Base-by-base conservation (phyloP, 35 echinoderm and acorn worm species). In the Acanthaster planci region DNA sequence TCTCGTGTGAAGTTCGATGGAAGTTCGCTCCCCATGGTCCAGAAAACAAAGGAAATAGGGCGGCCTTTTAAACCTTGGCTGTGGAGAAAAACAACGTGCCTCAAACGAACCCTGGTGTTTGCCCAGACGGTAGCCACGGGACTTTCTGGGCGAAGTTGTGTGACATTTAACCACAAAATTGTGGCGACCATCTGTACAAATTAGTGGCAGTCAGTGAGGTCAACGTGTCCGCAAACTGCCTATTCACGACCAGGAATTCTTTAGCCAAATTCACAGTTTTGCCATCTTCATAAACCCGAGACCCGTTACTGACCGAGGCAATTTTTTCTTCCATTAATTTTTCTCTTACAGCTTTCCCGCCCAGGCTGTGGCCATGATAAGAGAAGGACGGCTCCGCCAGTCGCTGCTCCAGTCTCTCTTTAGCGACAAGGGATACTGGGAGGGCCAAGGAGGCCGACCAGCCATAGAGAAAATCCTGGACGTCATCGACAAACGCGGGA, bases 351-450 rank as follows among this genome's bases (percentile, higher is more conserved):
- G 90, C 21, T 82, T 92, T 36, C 84, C 90, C 0, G 40, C 16
- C 1, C 12, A 44, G 42, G 78, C 84, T 5, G 34, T 92, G 8
- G 50, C 60, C 26, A 55, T 92, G 22, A 21, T 92, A 23, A 23
- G 55, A 14, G 51, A 54, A 8, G 84, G 78, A 7, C 57, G 75
- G 50, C 55, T 92, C 12, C 77, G 75, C 8, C 78, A 82, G 7
- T 80, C 67, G 79, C 51, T 92, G 10, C 78, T 92, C 0, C 78
- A 92, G 30, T 92, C 90, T 9, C 40, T 92, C 17, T 83, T 82
- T 54, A 52, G 80, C 35, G 90, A 92, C 59, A 80, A 81, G 36
- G 50, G 79, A 8, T 92, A 82, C 85, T 92, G 90, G 84, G 79
- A 86, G 16, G 84, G 68, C 31, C 76, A 68, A n/a, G 90, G 90